phyloP scores from a whole-genome alignment of 2,797 vertebrate species.

The Peromyscus melanophrys region DNA sequence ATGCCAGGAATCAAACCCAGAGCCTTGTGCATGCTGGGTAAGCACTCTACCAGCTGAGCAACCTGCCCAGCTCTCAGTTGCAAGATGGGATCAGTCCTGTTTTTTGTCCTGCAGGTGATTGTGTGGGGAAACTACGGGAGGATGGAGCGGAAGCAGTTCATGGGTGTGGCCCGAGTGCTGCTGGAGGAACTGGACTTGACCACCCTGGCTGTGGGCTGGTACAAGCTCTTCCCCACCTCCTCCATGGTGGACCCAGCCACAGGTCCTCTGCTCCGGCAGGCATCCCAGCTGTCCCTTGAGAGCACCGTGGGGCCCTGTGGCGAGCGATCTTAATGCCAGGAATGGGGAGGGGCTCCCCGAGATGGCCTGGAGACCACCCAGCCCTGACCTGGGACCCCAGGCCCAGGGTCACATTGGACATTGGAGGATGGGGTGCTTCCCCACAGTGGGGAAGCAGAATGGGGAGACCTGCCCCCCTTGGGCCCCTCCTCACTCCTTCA shows the following conservation, averaged over 20 bases:
- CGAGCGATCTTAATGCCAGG: slow-evolving; percentile 94
- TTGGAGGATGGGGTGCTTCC: slow-evolving; percentile 79
- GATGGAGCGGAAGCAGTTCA: slow-evolving; percentile 99
- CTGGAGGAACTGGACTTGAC: slow-evolving; percentile 99
- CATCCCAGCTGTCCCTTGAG: slow-evolving; percentile 99
- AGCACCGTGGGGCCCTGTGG: slow-evolving; percentile 98
- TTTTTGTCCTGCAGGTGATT: slow-evolving; percentile 92
- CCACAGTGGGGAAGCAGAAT: slow-evolving; percentile 72
- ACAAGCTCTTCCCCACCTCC: slow-evolving; percentile 99
- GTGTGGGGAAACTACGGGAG: slow-evolving; percentile 99
- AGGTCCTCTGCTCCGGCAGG: slow-evolving; percentile 97
- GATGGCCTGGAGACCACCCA: slow-evolving; percentile 79
- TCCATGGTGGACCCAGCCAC: slow-evolving; percentile 99
- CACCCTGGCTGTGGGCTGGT: slow-evolving; percentile 98
- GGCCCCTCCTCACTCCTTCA: slow-evolving; percentile 80
- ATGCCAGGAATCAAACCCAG: neutral
- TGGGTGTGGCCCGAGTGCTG: slow-evolving; percentile 98
- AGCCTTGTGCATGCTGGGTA: neutral
- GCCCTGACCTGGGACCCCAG: slow-evolving; percentile 82
- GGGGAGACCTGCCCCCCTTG: slow-evolving; percentile 80
- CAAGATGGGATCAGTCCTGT: neutral
- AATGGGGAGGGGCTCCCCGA: slow-evolving; percentile 79
- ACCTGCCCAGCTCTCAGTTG: neutral
- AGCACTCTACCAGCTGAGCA: neutral
- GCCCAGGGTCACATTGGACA: slow-evolving; percentile 76